These are phyloP conservation scores for Coptotermes formosanus DNA, from an alignment of 1,140 invertebrate species.

Conservation along the genomic window DNA sequence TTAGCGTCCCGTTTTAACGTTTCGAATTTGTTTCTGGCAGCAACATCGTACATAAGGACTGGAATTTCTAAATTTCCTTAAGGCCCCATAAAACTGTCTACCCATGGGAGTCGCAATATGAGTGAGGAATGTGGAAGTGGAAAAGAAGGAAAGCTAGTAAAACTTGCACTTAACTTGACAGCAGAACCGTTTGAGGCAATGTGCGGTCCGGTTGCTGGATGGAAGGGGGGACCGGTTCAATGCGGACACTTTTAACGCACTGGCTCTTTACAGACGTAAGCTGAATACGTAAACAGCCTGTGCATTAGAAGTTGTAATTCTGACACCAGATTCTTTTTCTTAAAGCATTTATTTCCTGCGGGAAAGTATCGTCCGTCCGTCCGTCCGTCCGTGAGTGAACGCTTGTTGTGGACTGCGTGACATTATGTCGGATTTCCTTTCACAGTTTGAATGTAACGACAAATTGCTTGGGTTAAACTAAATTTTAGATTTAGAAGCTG, in stretches of 20 bases:
- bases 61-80: not conserved
- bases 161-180: conserved; percentile 5
- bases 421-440: no score
- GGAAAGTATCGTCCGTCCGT: not conserved
- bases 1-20: not conserved
- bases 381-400: not conserved
- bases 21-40: not conserved
- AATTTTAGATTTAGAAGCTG: no score
- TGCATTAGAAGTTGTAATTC: not conserved
- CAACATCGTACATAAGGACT: not conserved
- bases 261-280: not conserved
- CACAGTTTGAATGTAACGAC: no score
- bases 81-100: not conserved
- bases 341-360: not conserved
- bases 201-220: not conserved
- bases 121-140: not conserved
- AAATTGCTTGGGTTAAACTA: no score
- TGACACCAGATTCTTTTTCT: not conserved
- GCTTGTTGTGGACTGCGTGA: not conserved
- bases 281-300: not conserved
- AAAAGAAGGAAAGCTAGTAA: not conserved
- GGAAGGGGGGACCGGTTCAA: not conserved
- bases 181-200: not conserved
- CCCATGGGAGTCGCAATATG: not conserved
- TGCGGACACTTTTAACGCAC: not conserved